Conservation (phyloP, 2,113 vertebrate genomes). For the Conger conger region DNA sequence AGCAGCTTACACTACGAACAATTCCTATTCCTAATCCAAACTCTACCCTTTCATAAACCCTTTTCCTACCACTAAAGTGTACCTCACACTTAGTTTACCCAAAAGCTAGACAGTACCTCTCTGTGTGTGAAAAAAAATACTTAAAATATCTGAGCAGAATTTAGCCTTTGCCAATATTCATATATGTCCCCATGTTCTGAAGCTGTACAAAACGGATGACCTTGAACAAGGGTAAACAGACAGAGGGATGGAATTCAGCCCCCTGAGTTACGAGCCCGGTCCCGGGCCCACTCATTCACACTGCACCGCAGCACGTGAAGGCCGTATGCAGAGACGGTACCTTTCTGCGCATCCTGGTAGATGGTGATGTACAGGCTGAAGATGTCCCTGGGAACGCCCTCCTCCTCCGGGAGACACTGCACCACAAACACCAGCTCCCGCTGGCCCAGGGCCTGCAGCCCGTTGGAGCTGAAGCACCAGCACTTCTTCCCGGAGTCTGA, state of each 20-base stretch:
- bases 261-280: too few species aligned
- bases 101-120: too few species aligned
- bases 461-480: constrained; percentile 91
- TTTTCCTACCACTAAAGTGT: too few species aligned
- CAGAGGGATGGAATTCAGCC: too few species aligned
- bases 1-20: not conserved
- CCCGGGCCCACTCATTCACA: not conserved
- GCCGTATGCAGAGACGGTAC: constrained; percentile 54
- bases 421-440: constrained; percentile 87
- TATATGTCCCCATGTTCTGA: too few species aligned
- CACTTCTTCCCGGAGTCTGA: constrained; percentile 81
- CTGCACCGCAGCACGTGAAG: not conserved
- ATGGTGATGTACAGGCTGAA: constrained; percentile 82
- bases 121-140: too few species aligned
- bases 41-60: too few species aligned
- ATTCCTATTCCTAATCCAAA: not conserved
- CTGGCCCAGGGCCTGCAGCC: constrained; percentile 88
- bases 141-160: too few species aligned
- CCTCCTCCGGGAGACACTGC: constrained; percentile 81
- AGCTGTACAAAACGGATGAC: too few species aligned
- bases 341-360: constrained; percentile 88
- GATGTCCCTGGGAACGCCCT: constrained; percentile 81
- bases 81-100: too few species aligned
- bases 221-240: too few species aligned
- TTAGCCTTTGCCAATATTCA: too few species aligned